Base-by-base conservation (phyloP, 2,888 invertebrate species). In the Dicranocentrus wangi region DNA sequence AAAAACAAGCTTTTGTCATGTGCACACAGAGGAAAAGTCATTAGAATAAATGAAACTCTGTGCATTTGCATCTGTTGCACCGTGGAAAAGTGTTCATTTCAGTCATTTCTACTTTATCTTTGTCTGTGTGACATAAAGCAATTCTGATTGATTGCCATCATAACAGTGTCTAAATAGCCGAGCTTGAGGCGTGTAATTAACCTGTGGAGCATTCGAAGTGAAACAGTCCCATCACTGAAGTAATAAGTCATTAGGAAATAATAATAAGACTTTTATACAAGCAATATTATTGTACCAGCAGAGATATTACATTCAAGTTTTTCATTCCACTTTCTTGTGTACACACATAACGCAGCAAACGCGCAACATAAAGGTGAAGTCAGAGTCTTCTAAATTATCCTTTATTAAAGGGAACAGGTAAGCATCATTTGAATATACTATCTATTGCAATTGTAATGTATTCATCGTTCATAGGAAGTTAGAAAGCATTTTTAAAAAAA, bases 401-500 rank as follows among this genome's bases (percentile, higher is more conserved):
- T n/a, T 8, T 39, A 39, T 39, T 39, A 39, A 39, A n/a, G n/a
- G n/a, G 39, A 39, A 39, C 5, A 39, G 39, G 39, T 39, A 39
- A 39, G 39, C 39, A 39, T n/a, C n/a, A n/a, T n/a, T n/a, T n/a
- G n/a, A n/a, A n/a, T n/a, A n/a, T n/a, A n/a, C n/a, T n/a, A n/a
- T n/a, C n/a, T n/a, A n/a, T n/a, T n/a, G n/a, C n/a, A n/a, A n/a
- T n/a, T n/a, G n/a, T n/a, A n/a, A n/a, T n/a, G n/a, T n/a, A n/a
- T n/a, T n/a, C n/a, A n/a, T n/a, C n/a, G n/a, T n/a, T n/a, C n/a
- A n/a, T n/a, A 51, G 71, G 58, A 71, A 71, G 42, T 19, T 70
- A 70, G 70, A 70, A 58, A 70, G 58, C 60, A 70, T 23, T 7
- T 8, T 25, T 23, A 42, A 23, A 58, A 70, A 70, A 17, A 42